Evolutionary conservation across 1,140 invertebrate species (phyloP), one percentile per base, ranked within the genome.

Genomic region (Brachystomella parvula): DNA sequence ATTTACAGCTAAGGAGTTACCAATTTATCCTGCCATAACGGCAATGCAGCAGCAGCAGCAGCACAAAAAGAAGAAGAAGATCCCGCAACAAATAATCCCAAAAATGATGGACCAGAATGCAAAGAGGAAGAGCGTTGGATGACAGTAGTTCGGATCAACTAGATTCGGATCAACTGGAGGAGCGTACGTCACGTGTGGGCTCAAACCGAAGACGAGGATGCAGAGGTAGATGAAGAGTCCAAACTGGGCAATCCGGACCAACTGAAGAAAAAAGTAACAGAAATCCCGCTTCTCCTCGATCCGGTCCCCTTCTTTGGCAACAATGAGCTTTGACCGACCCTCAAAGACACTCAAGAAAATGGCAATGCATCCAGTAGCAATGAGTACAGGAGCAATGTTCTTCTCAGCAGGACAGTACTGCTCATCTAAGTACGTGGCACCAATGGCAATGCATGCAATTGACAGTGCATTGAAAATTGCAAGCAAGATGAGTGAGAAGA

Each of bases 191-290:
- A 15, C 3, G 24, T 19, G 15, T 24, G 9, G 24, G 21, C 24
- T 17, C 21, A 53, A 53, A 24, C 12, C 12, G 21, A 53, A 53
- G 49, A 53, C 49, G 49, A 53, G 49, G 49, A 53, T 24, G 49
- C 49, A 53, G 49, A 53, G 49, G 21, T 53, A 53, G 49, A 53
- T 24, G 49, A 53, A 53, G 49, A 53, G 49, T 12, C 49, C 12
- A 24, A 53, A 26, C 24, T 53, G 12, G 49, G 21, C 9, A 6
- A 53, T 6, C 12, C 49, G 49, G 12, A 53, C 6, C 6, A 53
- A 6, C 12, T 53, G 12, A 12, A 53, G 49, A 9, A 53, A 26
- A 3, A 12, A 15, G 24, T 53, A 53, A 19, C 3, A 15, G 6
- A 53, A 15, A 24, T 53, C 49, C 9, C 24, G 49, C 21, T 53